Base-by-base conservation (phyloP, 2,113 vertebrate species). In the Prietella phreatophila region DNA sequence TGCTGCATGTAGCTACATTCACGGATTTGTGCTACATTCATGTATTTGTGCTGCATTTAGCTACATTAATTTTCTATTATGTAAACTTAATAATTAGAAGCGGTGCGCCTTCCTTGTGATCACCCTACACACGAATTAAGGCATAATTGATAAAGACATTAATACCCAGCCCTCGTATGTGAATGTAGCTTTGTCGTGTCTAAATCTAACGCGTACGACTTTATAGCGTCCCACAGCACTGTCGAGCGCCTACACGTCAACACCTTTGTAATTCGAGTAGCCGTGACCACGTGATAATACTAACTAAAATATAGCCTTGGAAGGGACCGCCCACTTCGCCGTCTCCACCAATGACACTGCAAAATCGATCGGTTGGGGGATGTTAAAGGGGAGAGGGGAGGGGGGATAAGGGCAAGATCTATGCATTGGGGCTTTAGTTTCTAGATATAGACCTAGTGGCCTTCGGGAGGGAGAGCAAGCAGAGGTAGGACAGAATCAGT, bases 401-500 rank as follows among this genome's bases (percentile, higher is more conserved):
- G 53, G 30, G 50, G 27, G 86, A 71, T 63, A 30, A 58, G 60
- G n/a, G 86, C 39, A 47, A 50, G 36, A 55, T 50, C 36, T 50
- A n/a, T 83, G 33, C 67, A 17, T 39, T 69, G n/a, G 63, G 42
- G 53, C 39, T 86, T 55, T 88, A 84, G 60, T 33, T 82, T 53
- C 9, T 55, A 22, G 58, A 19, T 69, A 75, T 36, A 69, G 53
- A 75, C 69, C 69, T 79, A 71, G 85, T 82, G 79, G 61, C 81
- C 69, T 89, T 42, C 61, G 22, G 88, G 69, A 85, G 58, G 47
- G 58, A 79, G 60, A 76, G 55, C 58, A 69, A 86, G 65, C 71
- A 65, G 87, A 83, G 90, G 90, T 90, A 89, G 79, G 90, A 83
- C 15, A 58, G 15, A 71, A 42, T 87, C 58, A 1, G 17, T 47